Evolutionary conservation across 2,113 vertebrate genomes (phyloP), one percentile per base, ranked within the genome.

Genomic region (Emydura subglobosa): DNA sequence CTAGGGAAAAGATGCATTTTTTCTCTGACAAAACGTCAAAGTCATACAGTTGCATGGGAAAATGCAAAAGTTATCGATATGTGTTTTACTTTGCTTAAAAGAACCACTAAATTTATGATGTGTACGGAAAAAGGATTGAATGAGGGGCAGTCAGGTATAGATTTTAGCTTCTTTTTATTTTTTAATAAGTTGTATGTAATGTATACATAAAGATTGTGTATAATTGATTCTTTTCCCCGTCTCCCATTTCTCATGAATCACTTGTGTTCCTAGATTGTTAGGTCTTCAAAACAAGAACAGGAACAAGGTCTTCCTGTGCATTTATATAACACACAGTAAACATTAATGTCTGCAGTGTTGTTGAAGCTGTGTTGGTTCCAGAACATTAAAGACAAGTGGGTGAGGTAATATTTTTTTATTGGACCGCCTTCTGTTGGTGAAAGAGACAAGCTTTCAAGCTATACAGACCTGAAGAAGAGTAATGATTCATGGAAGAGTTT

Each of bases 291-390:
- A 22, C 54, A 79, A 80, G 79, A 44, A 57, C 0, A 24, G n/a
- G n/a, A n/a, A n/a, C n/a, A n/a, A 1, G 0, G 17, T 80, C 17
- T 87, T 59, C 65, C 29, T 13, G 1, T 0, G 65, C 19, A 53
- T 24, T 34, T 90, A 78, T 57, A 79, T 7, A 47, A 22, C 4
- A 4, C 87, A 59, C 0, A 57, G 72, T 61, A 86, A 89, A n/a
- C 16, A 29, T 80, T 68, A 51, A 27, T 27, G 80, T 53, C 51
- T 53, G 51, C 51, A 53, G 19, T 53, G 51, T 53, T 53, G 51
- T 53, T 53, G 51, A 53, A 53, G 51, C 34, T 21, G n/a, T 39
- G 65, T 39, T 39, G n/a, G 34, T 39, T 39, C n/a, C n/a, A 39
- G 8, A 72, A 72, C 21, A 72, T 39, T 22, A 68, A 4, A 22